phyloP scores from a whole-genome alignment of 2,888 invertebrate genomes.

The Eupithecia inturbata region DNA sequence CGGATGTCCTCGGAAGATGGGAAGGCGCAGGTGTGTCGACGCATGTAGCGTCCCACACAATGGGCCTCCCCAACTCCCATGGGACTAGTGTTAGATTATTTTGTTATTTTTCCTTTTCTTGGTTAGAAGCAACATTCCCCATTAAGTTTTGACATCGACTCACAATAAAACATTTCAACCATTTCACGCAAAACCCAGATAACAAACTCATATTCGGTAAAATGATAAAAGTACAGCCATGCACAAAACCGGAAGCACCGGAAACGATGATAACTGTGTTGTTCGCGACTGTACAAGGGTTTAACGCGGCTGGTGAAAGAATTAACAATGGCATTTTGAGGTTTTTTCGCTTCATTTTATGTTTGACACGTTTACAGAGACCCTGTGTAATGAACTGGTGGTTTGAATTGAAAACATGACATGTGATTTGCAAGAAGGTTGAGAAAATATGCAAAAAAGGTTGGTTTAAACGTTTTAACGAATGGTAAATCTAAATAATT shows the following conservation, averaged over 20 bases:
- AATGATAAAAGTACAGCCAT: slow-evolving; percentile 14
- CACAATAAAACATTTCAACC: not conserved
- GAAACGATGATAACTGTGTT: slow-evolving; percentile 9
- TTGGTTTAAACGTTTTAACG: not conserved
- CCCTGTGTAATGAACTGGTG: not conserved
- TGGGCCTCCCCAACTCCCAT: too few species aligned
- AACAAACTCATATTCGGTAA: slow-evolving; percentile 8
- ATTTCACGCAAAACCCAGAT: not conserved
- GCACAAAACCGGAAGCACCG: slow-evolving; percentile 10
- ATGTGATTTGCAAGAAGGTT: not conserved
- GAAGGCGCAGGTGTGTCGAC: too few species aligned
- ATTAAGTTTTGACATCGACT: not conserved
- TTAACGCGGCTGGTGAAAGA: slow-evolving; percentile 2
- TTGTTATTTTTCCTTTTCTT: too few species aligned
- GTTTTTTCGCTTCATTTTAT: slow-evolving; percentile 11
- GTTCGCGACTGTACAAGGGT: slow-evolving; percentile 7
- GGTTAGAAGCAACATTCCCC: too few species aligned
- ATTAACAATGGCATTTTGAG: slow-evolving; percentile 5
- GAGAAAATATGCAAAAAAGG: not conserved
- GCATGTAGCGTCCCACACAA: too few species aligned
- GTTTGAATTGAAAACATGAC: not conserved
- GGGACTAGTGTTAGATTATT: too few species aligned
- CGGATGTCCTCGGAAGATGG: too few species aligned
- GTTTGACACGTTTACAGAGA: slow-evolving; percentile 2
- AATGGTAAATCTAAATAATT: too few species aligned